These are phyloP conservation scores for Gymnocephalus cernua DNA, from an alignment of 2,113 vertebrate genomes.

Conservation along the genomic window DNA sequence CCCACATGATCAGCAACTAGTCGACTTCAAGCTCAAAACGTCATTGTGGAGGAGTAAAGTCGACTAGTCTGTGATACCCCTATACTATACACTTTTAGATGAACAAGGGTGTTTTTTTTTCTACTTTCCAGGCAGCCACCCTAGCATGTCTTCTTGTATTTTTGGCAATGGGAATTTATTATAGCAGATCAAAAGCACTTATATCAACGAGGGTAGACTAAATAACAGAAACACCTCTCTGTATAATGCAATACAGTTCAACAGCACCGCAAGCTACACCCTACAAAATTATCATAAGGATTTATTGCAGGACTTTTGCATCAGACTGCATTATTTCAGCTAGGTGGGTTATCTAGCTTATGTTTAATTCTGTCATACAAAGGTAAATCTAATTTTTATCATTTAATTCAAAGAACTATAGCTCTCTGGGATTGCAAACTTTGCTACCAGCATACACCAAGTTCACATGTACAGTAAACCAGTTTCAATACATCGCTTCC, in stretches of 20 bases:
- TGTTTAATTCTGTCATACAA: not conserved
- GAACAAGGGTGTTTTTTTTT: not conserved
- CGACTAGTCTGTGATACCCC: too few relatives aligned
- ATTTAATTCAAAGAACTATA: not conserved
- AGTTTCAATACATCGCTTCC: slow-evolving; percentile 20
- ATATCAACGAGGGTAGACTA: not conserved
- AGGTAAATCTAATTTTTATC: not conserved
- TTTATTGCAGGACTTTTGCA: not conserved
- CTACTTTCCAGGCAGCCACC: not conserved
- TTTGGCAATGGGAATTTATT: not conserved
- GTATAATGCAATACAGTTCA: not conserved
- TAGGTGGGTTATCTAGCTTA: not conserved
- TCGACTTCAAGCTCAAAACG: too few relatives aligned
- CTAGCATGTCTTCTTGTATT: not conserved
- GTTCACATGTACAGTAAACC: not conserved
- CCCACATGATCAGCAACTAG: too few relatives aligned
- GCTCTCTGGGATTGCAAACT: slow-evolving; percentile 8
- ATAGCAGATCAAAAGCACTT: not conserved
- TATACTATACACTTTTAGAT: not conserved
- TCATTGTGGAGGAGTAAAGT: too few relatives aligned
- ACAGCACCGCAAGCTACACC: not conserved
- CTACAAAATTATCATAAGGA: not conserved
- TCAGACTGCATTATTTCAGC: not conserved
- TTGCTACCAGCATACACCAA: slow-evolving; percentile 19
- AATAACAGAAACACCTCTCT: not conserved